Percentiles rank a stretch among this genome's conserved stretches.
These are phyloP conservation scores for Actinia equina DNA, from an alignment of 64 coral and sea anemone species.

Conservation along the genomic window DNA sequence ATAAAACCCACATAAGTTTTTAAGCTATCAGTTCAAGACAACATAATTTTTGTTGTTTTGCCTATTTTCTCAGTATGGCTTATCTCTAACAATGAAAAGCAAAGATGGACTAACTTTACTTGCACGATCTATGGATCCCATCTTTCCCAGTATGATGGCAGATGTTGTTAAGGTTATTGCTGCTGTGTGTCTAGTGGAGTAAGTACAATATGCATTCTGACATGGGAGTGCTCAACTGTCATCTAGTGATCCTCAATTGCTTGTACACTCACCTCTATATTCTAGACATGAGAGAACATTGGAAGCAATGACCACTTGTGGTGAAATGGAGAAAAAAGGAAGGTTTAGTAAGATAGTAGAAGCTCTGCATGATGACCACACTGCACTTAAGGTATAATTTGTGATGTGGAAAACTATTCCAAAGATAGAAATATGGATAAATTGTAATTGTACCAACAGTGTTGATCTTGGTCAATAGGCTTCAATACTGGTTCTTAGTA, in stretches of 20 bases:
- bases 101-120: conserved; percentile 86
- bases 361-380: conserved; percentile 84
- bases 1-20: no score
- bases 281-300: conserved; percentile 71
- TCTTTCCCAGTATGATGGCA: conserved; percentile 91
- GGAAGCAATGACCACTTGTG: conserved; percentile 83
- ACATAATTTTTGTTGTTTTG: not conserved
- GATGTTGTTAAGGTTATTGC: conserved; percentile 98
- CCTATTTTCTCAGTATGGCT: conserved; percentile 69
- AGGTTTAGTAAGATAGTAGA: conserved; percentile 89
- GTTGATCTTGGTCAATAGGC: no score
- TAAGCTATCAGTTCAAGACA: no score
- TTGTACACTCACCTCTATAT: not conserved
- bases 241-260: no score
- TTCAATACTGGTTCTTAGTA: no score
- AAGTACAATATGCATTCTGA: conserved; percentile 37
- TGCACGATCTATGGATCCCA: conserved; percentile 83
- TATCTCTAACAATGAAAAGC: conserved; percentile 86
- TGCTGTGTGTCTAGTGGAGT: conserved; percentile 94
- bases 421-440: no score
- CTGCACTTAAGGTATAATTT: conserved; percentile 63
- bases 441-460: no score
- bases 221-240: no score
- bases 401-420: no score
- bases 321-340: conserved; percentile 78